These are phyloP conservation scores for Pelodiscus sinensis DNA, from an alignment of 2,113 vertebrate genomes.

Conservation along the genomic window DNA sequence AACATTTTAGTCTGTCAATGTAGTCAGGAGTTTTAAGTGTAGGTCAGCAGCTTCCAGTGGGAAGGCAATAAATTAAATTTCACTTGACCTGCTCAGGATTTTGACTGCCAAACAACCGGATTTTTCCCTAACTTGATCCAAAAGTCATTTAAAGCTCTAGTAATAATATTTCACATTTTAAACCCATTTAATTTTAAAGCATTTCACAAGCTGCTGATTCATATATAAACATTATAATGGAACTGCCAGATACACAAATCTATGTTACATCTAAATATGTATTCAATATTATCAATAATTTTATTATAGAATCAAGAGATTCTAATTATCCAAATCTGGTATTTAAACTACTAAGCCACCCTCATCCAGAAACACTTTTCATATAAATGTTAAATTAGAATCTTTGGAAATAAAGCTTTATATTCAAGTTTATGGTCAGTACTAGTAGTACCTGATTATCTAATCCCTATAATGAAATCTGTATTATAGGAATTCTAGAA, in stretches of 20 bases:
- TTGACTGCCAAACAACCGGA: constrained; percentile 54
- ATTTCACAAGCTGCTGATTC: neutral
- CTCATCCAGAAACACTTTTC: neutral
- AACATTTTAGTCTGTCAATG: neutral
- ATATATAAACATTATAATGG: neutral
- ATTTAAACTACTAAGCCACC: neutral
- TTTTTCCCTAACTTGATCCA: constrained; percentile 51
- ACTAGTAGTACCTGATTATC: neutral
- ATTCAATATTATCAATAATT: too few species aligned
- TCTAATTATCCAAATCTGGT: neutral
- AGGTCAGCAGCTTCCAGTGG: constrained; percentile 28
- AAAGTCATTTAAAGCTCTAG: constrained; percentile 45
- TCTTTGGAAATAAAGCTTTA: neutral
- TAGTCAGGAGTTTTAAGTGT: constrained; percentile 8
- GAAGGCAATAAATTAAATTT: constrained; percentile 59
- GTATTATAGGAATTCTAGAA: neutral
- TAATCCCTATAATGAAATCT: constrained; percentile 5
- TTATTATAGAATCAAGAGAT: neutral
- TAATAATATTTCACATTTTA: neutral
- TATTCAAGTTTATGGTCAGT: neutral
- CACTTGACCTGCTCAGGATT: constrained; percentile 46
- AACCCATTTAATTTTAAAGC: neutral
- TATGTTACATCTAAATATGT: neutral
- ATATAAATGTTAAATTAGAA: neutral
- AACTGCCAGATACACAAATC: neutral